Evolutionary conservation across 2,888 invertebrate genomes (phyloP).

Genomic region (Philonicus albiceps): DNA sequence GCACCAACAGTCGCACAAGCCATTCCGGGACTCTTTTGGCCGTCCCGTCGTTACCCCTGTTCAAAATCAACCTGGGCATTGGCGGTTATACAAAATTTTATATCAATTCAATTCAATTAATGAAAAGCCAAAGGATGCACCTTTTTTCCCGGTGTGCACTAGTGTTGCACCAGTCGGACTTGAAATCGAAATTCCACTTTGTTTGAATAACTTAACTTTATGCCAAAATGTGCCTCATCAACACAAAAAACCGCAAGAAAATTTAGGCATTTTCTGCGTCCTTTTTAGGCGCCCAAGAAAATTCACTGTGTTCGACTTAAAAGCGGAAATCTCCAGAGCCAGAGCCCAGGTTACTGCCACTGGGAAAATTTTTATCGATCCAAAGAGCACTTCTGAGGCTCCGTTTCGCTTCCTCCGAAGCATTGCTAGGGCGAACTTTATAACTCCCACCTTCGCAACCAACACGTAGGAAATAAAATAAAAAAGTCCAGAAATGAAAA

Average conservation of each 20-base stretch:
- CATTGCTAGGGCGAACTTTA: background rate
- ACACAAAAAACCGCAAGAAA: background rate
- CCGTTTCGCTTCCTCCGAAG: background rate
- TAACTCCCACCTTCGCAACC: background rate
- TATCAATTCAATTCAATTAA: slow-evolving; percentile 4
- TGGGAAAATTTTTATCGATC: background rate
- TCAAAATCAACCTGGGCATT: background rate
- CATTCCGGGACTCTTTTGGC: background rate
- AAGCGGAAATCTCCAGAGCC: background rate
- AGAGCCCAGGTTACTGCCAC: background rate
- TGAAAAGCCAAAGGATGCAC: background rate
- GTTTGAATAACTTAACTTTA: background rate
- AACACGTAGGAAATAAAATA: background rate
- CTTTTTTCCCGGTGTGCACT: background rate
- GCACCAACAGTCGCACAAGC: background rate
- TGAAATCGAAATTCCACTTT: background rate
- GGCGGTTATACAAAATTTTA: slow-evolving; percentile 8
- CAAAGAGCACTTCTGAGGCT: background rate
- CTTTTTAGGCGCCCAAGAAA: background rate
- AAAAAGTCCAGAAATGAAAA: background rate
- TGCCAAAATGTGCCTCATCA: background rate
- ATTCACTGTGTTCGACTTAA: background rate
- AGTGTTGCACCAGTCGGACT: background rate
- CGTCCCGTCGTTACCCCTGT: background rate
- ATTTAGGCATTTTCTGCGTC: background rate